A percentile compares a stretch with the other conserved stretches of the same genome.
These are phyloP conservation scores for Pontoporia blainvillei DNA, from an alignment of 2,113 vertebrate species.

Conservation along the genomic window DNA sequence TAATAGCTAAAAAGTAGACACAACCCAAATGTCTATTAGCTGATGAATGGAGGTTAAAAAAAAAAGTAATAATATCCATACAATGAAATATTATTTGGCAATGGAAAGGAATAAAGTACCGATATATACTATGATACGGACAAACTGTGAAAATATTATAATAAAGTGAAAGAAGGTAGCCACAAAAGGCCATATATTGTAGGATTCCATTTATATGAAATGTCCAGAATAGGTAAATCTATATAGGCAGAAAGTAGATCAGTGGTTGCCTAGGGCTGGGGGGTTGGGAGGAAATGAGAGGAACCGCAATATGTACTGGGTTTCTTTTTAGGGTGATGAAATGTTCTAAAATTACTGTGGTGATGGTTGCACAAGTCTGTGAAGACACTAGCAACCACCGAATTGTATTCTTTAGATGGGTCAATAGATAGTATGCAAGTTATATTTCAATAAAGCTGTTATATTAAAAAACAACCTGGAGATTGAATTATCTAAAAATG, in stretches of 20 bases:
- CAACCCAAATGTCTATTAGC: not conserved
- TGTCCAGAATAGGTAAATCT: not conserved
- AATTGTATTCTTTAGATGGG: not conserved
- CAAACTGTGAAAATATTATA: not conserved
- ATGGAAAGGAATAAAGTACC: not conserved
- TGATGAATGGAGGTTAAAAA: not conserved
- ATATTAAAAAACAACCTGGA: not conserved
- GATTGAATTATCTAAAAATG: not conserved
- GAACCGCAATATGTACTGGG: fast-evolving
- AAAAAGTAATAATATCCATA: too few relatives aligned
- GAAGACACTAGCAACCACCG: not conserved
- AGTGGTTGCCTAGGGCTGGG: not conserved
- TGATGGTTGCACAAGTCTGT: not conserved
- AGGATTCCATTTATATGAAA: not conserved
- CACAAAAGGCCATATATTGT: not conserved
- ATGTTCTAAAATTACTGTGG: not conserved
- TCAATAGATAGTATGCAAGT: not conserved
- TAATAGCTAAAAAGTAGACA: not conserved
- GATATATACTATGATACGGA: not conserved
- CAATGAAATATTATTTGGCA: not conserved
- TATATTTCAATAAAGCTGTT: not conserved
- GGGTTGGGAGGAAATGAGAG: not conserved
- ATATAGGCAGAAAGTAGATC: not conserved
- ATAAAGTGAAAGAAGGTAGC: not conserved
- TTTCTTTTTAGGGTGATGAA: not conserved